Evolutionary conservation across 2,888 invertebrate species (phyloP), one percentile per base, ranked within the genome.

Genomic region (Amiota communis): DNA sequence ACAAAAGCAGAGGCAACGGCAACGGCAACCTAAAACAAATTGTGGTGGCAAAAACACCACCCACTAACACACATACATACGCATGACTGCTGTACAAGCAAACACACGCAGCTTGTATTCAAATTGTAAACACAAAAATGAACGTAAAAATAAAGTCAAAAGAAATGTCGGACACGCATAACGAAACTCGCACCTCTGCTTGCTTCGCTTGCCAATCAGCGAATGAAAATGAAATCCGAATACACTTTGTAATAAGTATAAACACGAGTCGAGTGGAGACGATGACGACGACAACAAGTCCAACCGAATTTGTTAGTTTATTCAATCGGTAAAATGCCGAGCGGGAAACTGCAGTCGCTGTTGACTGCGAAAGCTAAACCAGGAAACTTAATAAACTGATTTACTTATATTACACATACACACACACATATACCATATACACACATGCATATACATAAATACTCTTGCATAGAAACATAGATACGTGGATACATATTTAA

Each of bases 171-270:
- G 36, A 36, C 12, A 53, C 6, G 12, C 53, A 53, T 6, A 12
- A 53, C 53, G 12, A 12, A 53, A 53, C 2, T 10, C 12, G 12
- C 6, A 53, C 36, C 6, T 36, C 36, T 36, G 2, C 6, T 36
- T 6, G 36, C 36, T 23, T 23, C 23, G 23, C 23, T 23, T 76
- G 36, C 71, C 63, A 63, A 63, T 8, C 63, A n/a, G 71, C 79
- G 74, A 82, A 83, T 81, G 85, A 83, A 82, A 82, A 79, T 74
- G 83, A 82, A 84, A 79, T 70, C 76, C 53, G 68, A 61, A 75
- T 71, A 70, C 76, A 51, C 47, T 74, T 67, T 74, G 23, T 23
- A 78, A 53, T 79, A 80, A 77, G 76, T 77, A 73, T 75, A 63
- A 75, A 17, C 15, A 72, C 23, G 75, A 70, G 74, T 68, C 71